Percentiles rank a stretch among this genome's conserved stretches.
Conservation (phyloP, 2,888 invertebrate genomes). For the Nipponacmea schrenckii region DNA sequence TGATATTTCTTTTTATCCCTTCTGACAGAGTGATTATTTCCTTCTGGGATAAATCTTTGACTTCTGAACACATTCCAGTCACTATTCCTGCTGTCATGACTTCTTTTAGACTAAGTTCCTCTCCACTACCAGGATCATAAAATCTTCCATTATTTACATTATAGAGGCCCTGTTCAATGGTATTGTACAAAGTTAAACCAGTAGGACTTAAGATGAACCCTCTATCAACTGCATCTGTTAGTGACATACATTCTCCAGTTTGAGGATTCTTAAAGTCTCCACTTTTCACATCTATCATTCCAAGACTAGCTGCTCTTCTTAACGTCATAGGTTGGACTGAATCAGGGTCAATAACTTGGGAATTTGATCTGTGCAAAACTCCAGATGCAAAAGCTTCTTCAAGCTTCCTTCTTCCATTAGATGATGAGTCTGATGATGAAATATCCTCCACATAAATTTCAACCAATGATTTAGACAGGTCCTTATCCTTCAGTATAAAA, state of each 20-base stretch:
- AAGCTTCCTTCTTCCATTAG: slow-evolving; percentile 43
- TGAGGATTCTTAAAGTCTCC: slow-evolving; percentile 61
- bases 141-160: slow-evolving; percentile 66
- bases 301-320: slow-evolving; percentile 69
- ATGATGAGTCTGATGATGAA: slow-evolving; percentile 44
- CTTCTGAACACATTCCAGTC: slow-evolving; percentile 45
- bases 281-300: slow-evolving; percentile 66
- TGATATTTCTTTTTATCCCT: slow-evolving; percentile 69
- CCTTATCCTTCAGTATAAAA: slow-evolving; percentile 33
- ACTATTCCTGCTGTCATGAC: slow-evolving; percentile 64
- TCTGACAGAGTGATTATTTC: slow-evolving; percentile 77
- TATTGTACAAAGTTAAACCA: slow-evolving; percentile 55
- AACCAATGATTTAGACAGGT: slow-evolving; percentile 44
- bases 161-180: slow-evolving; percentile 67
- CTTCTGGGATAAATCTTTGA: slow-evolving; percentile 50
- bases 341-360: slow-evolving; percentile 61
- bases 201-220: slow-evolving; percentile 59
- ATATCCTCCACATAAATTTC: slow-evolving; percentile 57
- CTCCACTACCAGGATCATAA: slow-evolving; percentile 45
- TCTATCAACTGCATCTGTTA: slow-evolving; percentile 53
- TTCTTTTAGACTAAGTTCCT: slow-evolving; percentile 62
- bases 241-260: slow-evolving; percentile 52
- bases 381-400: slow-evolving; percentile 58
- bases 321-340: slow-evolving; percentile 56
- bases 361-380: slow-evolving; percentile 53